These are phyloP conservation scores for Parapristionchus giblindavisi DNA, from an alignment of 2,888 invertebrate genomes.

Conservation along the genomic window DNA sequence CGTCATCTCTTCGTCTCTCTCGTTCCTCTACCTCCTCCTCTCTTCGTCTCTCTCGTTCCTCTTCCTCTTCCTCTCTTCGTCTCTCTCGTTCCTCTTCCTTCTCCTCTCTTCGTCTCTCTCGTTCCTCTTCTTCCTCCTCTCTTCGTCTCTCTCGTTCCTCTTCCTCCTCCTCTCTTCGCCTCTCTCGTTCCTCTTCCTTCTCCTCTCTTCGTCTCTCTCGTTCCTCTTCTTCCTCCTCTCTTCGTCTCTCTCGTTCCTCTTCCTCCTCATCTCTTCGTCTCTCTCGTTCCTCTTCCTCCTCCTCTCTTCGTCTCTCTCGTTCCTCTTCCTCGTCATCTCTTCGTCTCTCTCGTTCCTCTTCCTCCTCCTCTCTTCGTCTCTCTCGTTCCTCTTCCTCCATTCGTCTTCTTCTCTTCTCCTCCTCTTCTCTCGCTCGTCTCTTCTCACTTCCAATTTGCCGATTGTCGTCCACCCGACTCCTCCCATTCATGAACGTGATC, in stretches of 20 bases:
- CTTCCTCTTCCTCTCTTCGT: too few species aligned
- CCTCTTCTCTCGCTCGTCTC: background rate
- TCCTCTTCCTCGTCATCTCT: constrained; percentile 1
- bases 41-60: too few species aligned
- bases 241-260: constrained; percentile 1
- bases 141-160: background rate
- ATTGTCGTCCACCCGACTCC: background rate
- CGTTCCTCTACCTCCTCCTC: too few species aligned
- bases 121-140: background rate
- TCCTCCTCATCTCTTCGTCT: background rate
- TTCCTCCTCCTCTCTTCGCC: background rate
- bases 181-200: constrained; percentile 12
- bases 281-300: constrained; percentile 14
- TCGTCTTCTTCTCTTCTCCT: constrained; percentile 5
- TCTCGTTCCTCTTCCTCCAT: constrained; percentile 16
- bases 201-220: too few species aligned
- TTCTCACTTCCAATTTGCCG: constrained; percentile 7
- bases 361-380: background rate
- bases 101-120: background rate
- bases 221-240: too few species aligned
- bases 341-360: background rate
- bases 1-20: too few species aligned
- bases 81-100: background rate
- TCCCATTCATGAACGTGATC: background rate
- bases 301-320: background rate